phyloP scores from a whole-genome alignment of 1,140 invertebrate genomes.

The Eriocheir sinensis region DNA sequence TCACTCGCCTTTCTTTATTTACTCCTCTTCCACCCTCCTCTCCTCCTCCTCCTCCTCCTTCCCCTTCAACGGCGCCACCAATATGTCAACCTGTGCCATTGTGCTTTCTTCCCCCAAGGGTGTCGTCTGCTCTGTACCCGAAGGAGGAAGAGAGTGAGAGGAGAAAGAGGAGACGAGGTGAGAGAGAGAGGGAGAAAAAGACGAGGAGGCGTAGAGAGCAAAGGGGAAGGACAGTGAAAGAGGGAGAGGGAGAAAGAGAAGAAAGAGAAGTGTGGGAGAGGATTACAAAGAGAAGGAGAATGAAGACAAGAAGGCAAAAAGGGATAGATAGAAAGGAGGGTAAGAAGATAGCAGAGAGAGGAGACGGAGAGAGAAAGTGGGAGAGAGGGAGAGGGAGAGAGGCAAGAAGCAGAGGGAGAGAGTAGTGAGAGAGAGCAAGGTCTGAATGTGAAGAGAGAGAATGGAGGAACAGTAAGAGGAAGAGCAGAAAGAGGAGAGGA shows the following conservation, averaged over 20 bases:
- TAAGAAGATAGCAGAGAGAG: background rate
- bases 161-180: no score
- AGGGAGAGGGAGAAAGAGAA: background rate
- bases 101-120: background rate
- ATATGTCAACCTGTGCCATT: constrained; percentile 24
- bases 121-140: background rate
- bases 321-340: no score
- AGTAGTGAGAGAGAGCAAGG: background rate
- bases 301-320: background rate
- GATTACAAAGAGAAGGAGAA: background rate
- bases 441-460: no score
- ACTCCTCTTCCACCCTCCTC: background rate
- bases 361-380: no score
- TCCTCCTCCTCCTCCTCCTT: background rate
- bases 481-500: background rate
- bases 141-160: background rate
- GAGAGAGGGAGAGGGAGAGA: no score
- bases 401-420: no score
- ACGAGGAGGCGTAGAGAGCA: no score
- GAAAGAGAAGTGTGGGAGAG: no score
- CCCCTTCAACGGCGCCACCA: background rate
- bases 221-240: no score
- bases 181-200: no score
- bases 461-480: no score
- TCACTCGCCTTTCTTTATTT: no score